Conservation (phyloP, 2,113 vertebrate species). For the Siniperca knerii region DNA sequence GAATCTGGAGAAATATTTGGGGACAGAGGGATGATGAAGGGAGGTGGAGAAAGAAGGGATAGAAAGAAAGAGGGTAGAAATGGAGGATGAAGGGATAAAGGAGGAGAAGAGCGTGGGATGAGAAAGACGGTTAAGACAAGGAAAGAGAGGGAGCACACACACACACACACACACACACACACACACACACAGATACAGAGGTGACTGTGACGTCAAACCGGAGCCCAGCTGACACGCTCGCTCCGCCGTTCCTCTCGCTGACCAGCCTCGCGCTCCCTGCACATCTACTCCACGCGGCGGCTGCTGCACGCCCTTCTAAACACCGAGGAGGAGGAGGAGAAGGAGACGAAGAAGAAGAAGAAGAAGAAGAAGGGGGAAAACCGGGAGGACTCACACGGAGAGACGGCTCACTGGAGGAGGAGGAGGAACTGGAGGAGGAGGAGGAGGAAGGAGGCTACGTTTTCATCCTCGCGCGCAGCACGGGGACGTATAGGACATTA, state of each 20-base stretch:
- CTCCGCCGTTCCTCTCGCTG: conserved; percentile 58
- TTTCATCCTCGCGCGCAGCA: conserved; percentile 44
- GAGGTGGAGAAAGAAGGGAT: no score
- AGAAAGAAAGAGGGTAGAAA: not conserved
- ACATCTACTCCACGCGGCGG: conserved; percentile 68
- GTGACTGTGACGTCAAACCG: conserved; percentile 79
- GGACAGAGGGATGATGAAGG: not conserved
- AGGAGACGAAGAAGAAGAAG: conserved; percentile 24
- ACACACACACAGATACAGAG: conserved; percentile 8
- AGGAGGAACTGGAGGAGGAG: conserved; percentile 27
- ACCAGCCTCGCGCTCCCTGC: conserved; percentile 63
- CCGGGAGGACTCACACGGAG: conserved; percentile 23
- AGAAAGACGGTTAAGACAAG: conserved; percentile 9
- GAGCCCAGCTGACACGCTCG: conserved; percentile 83
- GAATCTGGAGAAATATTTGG: not conserved
- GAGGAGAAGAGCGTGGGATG: conserved; percentile 45
- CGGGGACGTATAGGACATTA: conserved; percentile 19
- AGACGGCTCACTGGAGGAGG: conserved; percentile 34
- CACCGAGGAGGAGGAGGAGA: conserved; percentile 38
- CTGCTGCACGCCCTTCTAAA: conserved; percentile 42
- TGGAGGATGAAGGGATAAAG: not conserved
- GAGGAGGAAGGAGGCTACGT: conserved; percentile 16
- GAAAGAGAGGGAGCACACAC: not conserved
- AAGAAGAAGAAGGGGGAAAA: not conserved
- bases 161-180: conserved; percentile 13